Conservation (phyloP, 2,113 vertebrate genomes). For the Osmerus mordax region DNA sequence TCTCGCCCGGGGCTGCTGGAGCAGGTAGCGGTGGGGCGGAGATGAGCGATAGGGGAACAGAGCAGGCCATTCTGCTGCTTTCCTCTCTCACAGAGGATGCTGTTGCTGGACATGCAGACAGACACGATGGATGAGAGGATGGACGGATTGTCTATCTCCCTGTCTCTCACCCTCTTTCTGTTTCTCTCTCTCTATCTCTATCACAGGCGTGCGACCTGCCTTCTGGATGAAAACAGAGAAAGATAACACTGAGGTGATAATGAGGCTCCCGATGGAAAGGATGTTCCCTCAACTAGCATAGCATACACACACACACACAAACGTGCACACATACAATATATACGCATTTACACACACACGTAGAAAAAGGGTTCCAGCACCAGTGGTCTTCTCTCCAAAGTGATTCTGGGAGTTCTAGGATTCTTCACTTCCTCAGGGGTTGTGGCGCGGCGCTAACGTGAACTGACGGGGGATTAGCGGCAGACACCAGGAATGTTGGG, state of each 20-base stretch:
- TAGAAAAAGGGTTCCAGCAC: not conserved
- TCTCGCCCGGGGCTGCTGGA: too few species aligned
- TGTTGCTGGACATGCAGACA: too few species aligned
- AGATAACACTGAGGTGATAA: constrained; percentile 67
- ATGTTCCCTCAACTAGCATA: too few species aligned
- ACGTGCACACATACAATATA: too few species aligned
- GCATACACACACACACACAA: too few species aligned
- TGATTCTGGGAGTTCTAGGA: constrained; percentile 92
- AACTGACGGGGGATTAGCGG: constrained; percentile 99
- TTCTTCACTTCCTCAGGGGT: constrained; percentile 94
- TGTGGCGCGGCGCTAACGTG: constrained; percentile 97
- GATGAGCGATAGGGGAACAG: too few species aligned
- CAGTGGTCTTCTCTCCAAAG: constrained; percentile 65
- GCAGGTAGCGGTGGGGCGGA: too few species aligned
- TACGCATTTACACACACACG: too few species aligned
- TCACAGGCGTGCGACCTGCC: constrained; percentile 48
- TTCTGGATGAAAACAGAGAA: constrained; percentile 64
- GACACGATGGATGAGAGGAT: too few species aligned
- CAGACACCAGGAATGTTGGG: constrained; percentile 98
- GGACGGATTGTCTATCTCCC: not conserved
- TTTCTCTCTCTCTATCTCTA: constrained; percentile 9
- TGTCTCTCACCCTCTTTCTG: not conserved
- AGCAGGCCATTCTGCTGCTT: too few species aligned
- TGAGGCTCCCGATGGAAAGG: constrained; percentile 29
- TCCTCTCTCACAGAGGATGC: too few species aligned